phyloP scores from a whole-genome alignment of 2,888 invertebrate species.

The Hecatera dysodea region DNA sequence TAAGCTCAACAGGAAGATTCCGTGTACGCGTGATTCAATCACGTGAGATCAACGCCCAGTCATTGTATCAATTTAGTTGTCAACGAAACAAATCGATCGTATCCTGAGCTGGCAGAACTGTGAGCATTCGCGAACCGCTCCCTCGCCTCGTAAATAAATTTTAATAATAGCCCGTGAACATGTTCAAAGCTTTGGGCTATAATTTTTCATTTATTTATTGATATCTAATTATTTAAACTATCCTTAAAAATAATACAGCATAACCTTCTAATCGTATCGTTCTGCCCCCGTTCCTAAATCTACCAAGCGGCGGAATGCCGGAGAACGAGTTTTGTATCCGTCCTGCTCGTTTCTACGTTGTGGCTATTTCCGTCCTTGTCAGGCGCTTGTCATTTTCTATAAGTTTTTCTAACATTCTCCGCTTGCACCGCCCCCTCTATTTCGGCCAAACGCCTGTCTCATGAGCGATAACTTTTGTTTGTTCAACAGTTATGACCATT shows the following conservation, averaged over 20 bases:
- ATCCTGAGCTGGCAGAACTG: constrained; percentile 59
- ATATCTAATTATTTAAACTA: constrained; percentile 79
- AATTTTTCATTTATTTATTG: constrained; percentile 79
- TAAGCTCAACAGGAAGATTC: constrained; percentile 23
- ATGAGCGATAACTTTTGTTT: constrained; percentile 87
- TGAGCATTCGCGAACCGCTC: constrained; percentile 66
- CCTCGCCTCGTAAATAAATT: constrained; percentile 71
- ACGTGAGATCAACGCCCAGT: constrained; percentile 58
- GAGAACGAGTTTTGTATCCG: constrained; percentile 89
- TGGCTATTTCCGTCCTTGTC: constrained; percentile 85
- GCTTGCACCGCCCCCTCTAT: constrained; percentile 85
- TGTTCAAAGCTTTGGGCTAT: constrained; percentile 70
- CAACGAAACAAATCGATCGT: constrained; percentile 64
- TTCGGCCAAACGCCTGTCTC: constrained; percentile 86
- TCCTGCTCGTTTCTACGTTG: constrained; percentile 85
- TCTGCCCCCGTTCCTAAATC: constrained; percentile 91
- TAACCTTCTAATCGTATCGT: constrained; percentile 89
- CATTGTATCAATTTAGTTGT: constrained; percentile 67
- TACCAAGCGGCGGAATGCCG: constrained; percentile 90
- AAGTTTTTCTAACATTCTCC: constrained; percentile 90
- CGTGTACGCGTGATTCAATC: constrained; percentile 46
- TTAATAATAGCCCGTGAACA: constrained; percentile 70
- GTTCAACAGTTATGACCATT: constrained; percentile 88
- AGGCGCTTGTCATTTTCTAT: constrained; percentile 90
- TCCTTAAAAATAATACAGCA: constrained; percentile 88